Base-by-base conservation (phyloP, 2,113 vertebrate genomes). In the Eupsittula cactorum region DNA sequence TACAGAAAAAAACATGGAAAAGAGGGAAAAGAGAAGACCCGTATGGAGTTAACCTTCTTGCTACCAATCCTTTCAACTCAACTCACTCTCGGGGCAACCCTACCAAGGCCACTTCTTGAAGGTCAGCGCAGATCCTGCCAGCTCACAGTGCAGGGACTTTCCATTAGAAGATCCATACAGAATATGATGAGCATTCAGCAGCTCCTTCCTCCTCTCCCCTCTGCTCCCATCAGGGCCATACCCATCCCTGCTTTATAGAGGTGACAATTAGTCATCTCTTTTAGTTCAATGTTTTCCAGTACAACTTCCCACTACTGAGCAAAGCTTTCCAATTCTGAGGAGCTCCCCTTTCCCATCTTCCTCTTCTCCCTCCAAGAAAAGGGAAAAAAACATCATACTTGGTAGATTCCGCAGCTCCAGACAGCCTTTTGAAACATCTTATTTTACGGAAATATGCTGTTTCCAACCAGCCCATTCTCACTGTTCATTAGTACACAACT, bases 401-500 rank as follows among this genome's bases (percentile, higher is more conserved):
- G 10, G 35, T 59, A 90, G 62, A 19, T 68, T 94, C 69, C 84
- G 16, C 64, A 96, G 86, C 74, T 75, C 27, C 59, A 94, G 87
- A 64, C 64, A 96, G 85, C 50, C 76, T 93, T 63, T 35, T 73
- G 68, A 94, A 94, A 37, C 63, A 80, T 88, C 82, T 44, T 63
- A 79, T 53, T 86, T 75, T 67, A 75, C 16, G 87, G 35, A 94
- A 96, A 64, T 88, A 82, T 18, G 42, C 87, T 64, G 80, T 94
- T 92, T 83, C 80, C 69, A 90, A 77, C 49, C 70, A 86, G 64
- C 57, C 88, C 95, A 87, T 92, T 88, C 85, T 93, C 95, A 46
- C 25, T 95, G 95, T 96, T 97, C 91, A 70, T 92, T 73, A 94
- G 78, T 46, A 90, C 8, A 88, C 62, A 68, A 52, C 80, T 86